phyloP scores from a whole-genome alignment of 1,140 invertebrate genomes.

The Rhyacophila brunnea region DNA sequence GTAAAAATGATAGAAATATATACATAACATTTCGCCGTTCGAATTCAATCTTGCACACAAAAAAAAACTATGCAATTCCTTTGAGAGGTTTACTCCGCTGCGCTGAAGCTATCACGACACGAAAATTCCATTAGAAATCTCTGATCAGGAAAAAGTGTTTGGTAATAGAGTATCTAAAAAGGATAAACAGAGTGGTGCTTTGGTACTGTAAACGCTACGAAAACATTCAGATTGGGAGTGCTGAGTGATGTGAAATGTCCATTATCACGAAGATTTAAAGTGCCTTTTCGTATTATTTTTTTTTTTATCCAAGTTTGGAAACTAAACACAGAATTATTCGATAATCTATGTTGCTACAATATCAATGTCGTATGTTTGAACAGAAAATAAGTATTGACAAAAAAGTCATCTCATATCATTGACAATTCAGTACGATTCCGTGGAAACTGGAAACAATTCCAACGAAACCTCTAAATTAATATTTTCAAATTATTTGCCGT shows the following conservation, averaged over 20 bases:
- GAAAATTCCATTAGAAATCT: slow-evolving; percentile 34
- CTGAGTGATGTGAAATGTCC: slow-evolving; percentile 15
- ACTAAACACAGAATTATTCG: too few species aligned
- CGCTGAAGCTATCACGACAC: slow-evolving; percentile 28
- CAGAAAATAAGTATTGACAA: too few species aligned
- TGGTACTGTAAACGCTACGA: slow-evolving; percentile 12
- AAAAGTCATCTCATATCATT: too few species aligned
- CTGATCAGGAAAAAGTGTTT: slow-evolving; percentile 27
- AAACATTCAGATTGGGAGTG: slow-evolving; percentile 24
- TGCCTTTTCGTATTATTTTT: background rate
- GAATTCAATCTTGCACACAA: background rate
- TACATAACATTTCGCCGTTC: too few species aligned
- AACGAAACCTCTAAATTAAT: too few species aligned
- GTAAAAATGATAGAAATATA: too few species aligned
- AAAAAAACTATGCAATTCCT: slow-evolving; percentile 11
- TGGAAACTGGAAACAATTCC: too few species aligned
- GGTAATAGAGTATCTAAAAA: slow-evolving; percentile 23
- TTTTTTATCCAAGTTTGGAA: too few species aligned
- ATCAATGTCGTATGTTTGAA: too few species aligned
- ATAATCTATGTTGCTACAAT: too few species aligned
- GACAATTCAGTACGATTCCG: too few species aligned
- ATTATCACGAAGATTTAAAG: slow-evolving; percentile 1
- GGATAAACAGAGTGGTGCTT: slow-evolving; percentile 22
- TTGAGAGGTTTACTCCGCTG: slow-evolving; percentile 5
- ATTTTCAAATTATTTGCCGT: too few species aligned